These are phyloP conservation scores for Chascanopsetta lugubris DNA, from an alignment of 2,113 vertebrate genomes.

Conservation along the genomic window DNA sequence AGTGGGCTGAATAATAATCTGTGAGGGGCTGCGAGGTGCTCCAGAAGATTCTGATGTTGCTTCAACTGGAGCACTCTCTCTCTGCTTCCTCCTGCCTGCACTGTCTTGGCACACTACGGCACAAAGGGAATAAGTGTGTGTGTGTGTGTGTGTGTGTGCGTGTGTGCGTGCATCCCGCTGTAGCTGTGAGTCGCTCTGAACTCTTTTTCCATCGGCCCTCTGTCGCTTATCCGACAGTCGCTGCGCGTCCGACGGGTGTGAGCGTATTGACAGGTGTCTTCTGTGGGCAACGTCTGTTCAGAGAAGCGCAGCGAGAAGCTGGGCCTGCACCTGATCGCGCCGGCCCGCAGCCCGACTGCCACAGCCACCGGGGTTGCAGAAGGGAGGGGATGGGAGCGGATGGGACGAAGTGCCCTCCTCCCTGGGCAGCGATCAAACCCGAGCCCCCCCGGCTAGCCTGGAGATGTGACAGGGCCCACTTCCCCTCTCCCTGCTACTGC, in stretches of 20 bases:
- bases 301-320: constrained; percentile 48
- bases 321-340: constrained; percentile 69
- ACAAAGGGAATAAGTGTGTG: constrained; percentile 29
- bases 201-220: constrained; percentile 58
- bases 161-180: constrained; percentile 2
- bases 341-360: constrained; percentile 50
- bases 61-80: constrained; percentile 25
- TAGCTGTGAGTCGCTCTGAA: constrained; percentile 58
- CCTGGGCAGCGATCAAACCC: constrained; percentile 73
- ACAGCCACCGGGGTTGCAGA: constrained; percentile 54
- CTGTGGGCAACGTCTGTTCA: constrained; percentile 55
- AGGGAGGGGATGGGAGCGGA: background rate
- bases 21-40: constrained; percentile 32
- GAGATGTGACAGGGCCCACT: constrained; percentile 71
- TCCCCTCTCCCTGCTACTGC: constrained; percentile 43
- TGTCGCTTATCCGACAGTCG: constrained; percentile 40
- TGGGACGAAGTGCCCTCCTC: constrained; percentile 47
- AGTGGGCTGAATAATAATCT: constrained; percentile 58
- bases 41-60: constrained; percentile 50
- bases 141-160: background rate
- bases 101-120: constrained; percentile 51
- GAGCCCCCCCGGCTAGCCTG: constrained; percentile 66
- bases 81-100: constrained; percentile 30
- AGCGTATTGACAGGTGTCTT: constrained; percentile 72
- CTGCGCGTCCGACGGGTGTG: constrained; percentile 54